Evolutionary conservation across 1,140 invertebrate genomes (phyloP), one percentile per base, ranked within the genome.

Genomic region (Drosophila nigrodunni): DNA sequence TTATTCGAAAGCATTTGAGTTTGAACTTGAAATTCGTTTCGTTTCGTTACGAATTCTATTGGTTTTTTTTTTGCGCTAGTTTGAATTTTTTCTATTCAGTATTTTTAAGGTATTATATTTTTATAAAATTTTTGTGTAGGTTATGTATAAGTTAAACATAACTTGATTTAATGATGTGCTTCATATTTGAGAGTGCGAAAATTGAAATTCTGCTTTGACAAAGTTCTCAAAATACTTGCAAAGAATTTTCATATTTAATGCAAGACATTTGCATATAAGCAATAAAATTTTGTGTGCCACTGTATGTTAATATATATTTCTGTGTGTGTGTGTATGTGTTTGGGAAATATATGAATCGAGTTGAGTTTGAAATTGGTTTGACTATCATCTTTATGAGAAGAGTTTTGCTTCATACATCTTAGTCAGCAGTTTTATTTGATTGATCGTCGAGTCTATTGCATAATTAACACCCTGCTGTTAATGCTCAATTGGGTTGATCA

Each of bases 1-100:
- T 65, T 55, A 79, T 80, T 58, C 41, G 77, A 80, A 78, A 80
- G 65, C 74, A 71, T 83, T 80, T 79, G 43, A 34, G 58, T 89
- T 80, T 88, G 85, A 88, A 89, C 85, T 88, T 88, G 85, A 85
- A 88, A 89, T 73, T 52, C 39, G 18, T 52, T 54, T 80, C n/a
- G 61, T 50, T 73, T 6, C 10, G 30, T 18, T 47, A 13, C 7
- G 9, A 61, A 30, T 65, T 43, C 44, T 73, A 41, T 66, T 59
- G 46, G 6, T 3, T 50, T 9, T 65, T 47, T 55, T n/a, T 7
- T 62, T 72, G 54, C 67, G 47, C 44, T 47, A 66, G 41, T 47
- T 59, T 73, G 15, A 2, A 3, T 18, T 15, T 47, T 37, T 18
- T 47, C 39, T 50, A 15, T 15, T 15, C 15, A 25, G 7, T 41